phyloP scores from a whole-genome alignment of 2,797 vertebrate genomes.

The Hydrophis major region DNA sequence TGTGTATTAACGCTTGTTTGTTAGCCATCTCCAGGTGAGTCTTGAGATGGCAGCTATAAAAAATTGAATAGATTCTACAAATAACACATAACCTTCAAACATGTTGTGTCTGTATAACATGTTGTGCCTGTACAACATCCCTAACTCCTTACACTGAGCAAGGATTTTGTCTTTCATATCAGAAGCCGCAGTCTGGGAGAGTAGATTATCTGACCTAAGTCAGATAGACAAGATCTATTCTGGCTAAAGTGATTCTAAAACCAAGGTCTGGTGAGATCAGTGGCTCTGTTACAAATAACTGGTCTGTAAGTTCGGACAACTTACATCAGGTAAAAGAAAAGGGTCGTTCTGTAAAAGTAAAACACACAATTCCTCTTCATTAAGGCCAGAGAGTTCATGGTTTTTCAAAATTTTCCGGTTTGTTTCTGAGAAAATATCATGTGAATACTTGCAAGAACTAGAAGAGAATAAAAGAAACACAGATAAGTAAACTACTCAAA shows the following conservation, averaged over 20 bases:
- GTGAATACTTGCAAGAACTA: slow-evolving; percentile 80
- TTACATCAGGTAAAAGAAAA: slow-evolving; percentile 86
- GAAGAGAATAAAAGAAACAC: slow-evolving; percentile 31
- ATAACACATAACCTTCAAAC: neutral
- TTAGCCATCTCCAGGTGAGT: neutral
- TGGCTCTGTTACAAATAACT: neutral
- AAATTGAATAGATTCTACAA: neutral
- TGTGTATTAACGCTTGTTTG: neutral
- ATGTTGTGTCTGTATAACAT: neutral
- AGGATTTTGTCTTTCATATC: neutral
- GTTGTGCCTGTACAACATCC: neutral
- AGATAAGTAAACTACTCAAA: neutral
- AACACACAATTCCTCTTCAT: slow-evolving; percentile 78
- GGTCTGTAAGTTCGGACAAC: slow-evolving; percentile 27
- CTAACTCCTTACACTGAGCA: neutral
- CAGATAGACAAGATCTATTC: neutral
- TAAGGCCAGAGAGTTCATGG: slow-evolving; percentile 72
- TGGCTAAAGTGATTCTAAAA: neutral
- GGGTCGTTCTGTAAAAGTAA: slow-evolving; percentile 90
- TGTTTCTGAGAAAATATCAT: slow-evolving; percentile 65
- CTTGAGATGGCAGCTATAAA: neutral
- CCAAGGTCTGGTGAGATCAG: neutral
- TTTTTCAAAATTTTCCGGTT: slow-evolving; percentile 74
- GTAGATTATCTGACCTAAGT: neutral
- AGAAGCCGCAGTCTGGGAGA: neutral